Evolutionary conservation across 2,888 invertebrate species (phyloP), one percentile per base, ranked within the genome.

Genomic region (Oscheius sp.): DNA sequence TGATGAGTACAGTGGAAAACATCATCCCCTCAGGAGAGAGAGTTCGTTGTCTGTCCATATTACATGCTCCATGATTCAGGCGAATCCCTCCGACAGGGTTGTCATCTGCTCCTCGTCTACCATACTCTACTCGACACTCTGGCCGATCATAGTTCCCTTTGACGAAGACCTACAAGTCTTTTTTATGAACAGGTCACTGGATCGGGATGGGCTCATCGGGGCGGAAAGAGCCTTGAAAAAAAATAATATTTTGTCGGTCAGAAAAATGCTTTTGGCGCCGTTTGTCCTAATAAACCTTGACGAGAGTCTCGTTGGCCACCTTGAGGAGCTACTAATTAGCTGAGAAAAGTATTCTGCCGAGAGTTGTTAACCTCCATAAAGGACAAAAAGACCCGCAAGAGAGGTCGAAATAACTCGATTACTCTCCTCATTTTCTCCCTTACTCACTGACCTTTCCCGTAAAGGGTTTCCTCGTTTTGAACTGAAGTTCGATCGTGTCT

Each of bases 31-130:
- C 81, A 2, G 83, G 80, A 1, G 73, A 70, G 45, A 83, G 78
- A 82, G 80, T 83, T 68, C 84, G 67, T 61, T 85, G 84, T 45
- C 86, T 47, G 57, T 85, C 82, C 86, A 86, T 86, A 66, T 86
- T 83, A 65, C 86, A 86, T 0, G 81, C 78, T 1, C 86, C 86
- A 57, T 85, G 85, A 32, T 79, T 78, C 32, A 86, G 71, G 47
- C 78, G 73, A 49, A 86, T 86, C 2, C 86, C 84, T 2, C 83
- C 82, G 0, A 73, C 67, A 14, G 83, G 82, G 20, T 76, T 66
- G 1, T 83, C 85, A 32, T 79, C 82, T 20, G 73, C 66, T 44
- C 69, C 65, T 41, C 70, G 70, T 2, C 62, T 61, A 26, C 76
- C 72, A 44, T 78, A 78, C 47, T 78, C 78, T 41, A 78, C 78